These are phyloP conservation scores for Halichondria panicea DNA, from an alignment of 37 sponge, comb jelly and placozoan species.

Conservation along the genomic window DNA sequence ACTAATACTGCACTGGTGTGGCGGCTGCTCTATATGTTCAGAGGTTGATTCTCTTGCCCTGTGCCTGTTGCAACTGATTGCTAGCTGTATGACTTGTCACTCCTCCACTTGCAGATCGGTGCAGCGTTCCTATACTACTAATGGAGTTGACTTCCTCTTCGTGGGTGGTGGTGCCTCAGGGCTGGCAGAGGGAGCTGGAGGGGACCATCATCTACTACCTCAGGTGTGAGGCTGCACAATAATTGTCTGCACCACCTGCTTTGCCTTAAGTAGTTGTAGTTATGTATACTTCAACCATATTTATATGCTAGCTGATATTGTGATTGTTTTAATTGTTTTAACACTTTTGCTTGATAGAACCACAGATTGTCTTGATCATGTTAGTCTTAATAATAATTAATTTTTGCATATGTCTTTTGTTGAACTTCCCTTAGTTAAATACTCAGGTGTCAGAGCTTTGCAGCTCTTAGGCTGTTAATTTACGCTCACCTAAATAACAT, in stretches of 20 bases:
- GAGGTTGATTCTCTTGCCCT: no score
- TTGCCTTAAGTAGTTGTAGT: neutral
- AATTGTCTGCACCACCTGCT: neutral
- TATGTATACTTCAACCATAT: neutral
- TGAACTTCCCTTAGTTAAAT: no score
- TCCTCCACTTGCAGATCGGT: no score
- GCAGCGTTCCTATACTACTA: neutral
- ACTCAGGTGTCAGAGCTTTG: no score
- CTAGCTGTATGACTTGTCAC: no score
- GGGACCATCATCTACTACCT: conserved; percentile 35
- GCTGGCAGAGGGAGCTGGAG: conserved; percentile 61
- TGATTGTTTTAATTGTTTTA: neutral
- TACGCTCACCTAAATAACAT: no score
- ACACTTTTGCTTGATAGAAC: neutral
- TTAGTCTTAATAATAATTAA: neutral
- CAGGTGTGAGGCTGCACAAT: conserved; percentile 30
- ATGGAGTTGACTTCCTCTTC: neutral
- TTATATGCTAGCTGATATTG: neutral
- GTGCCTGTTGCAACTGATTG: no score
- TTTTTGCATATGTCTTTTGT: conserved; percentile 5
- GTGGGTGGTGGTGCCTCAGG: conserved; percentile 56
- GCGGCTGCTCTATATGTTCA: no score
- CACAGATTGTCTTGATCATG: neutral
- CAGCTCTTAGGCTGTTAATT: no score
- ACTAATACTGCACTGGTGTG: no score